Conservation (phyloP, 2,113 vertebrate species). For the Urocynchramus pylzowi region DNA sequence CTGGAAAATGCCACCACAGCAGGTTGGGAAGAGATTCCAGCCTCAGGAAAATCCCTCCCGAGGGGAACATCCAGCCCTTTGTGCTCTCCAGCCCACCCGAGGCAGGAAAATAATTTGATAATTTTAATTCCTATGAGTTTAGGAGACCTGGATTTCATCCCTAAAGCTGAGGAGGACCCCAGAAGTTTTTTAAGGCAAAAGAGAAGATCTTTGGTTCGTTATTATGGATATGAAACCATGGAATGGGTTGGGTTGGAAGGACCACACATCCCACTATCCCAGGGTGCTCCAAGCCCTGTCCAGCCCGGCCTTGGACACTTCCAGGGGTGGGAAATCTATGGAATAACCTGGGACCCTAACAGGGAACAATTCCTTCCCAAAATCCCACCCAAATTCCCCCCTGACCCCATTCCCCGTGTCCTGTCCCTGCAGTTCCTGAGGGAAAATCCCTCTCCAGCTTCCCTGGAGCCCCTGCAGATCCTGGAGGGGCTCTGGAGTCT, state of each 20-base stretch:
- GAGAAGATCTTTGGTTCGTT: too few relatives aligned
- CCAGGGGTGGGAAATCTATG: neutral
- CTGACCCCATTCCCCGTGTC: neutral
- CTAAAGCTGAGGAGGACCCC: neutral
- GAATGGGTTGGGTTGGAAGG: neutral
- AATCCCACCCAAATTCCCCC: neutral
- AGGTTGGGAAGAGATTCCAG: neutral
- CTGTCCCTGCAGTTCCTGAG: neutral
- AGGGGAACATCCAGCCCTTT: rapidly evolving
- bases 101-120: neutral
- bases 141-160: neutral
- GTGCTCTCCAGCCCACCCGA: neutral
- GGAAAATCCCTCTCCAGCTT: neutral
- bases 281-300: neutral
- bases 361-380: neutral
- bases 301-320: rapidly evolving
- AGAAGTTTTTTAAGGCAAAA: neutral
- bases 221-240: rapidly evolving
- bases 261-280: neutral
- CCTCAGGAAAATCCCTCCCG: neutral
- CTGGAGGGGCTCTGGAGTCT: neutral
- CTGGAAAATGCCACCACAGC: neutral
- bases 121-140: neutral
- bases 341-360: neutral
- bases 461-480: too few relatives aligned